Conservation (phyloP, 1,140 invertebrate species). For the Copidosoma floridanum region DNA sequence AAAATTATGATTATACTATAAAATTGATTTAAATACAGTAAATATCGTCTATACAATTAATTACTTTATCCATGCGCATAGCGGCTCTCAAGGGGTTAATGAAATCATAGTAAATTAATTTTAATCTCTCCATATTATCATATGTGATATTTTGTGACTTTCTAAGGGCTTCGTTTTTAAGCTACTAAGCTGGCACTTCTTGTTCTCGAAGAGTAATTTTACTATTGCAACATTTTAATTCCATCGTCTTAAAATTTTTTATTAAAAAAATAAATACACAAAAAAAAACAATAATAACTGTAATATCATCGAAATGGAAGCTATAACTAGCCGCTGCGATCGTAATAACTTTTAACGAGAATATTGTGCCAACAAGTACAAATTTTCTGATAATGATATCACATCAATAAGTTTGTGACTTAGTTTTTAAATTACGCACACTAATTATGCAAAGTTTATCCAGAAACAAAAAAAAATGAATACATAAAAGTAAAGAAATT, state of each 20-base stretch:
- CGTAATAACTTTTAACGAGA: slow-evolving; percentile 6
- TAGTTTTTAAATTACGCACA: slow-evolving; percentile 13
- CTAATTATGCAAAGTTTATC: background rate
- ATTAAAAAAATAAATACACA: background rate
- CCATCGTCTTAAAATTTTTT: too few relatives aligned
- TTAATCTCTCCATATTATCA: slow-evolving; percentile 2
- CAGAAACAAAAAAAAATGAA: slow-evolving; percentile 10
- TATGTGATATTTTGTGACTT: slow-evolving; percentile 20
- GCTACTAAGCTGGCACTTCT: background rate
- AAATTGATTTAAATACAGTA: too few relatives aligned
- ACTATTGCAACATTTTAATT: background rate
- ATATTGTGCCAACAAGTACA: slow-evolving; percentile 26
- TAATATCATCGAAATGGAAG: slow-evolving; percentile 7
- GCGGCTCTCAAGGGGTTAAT: background rate
- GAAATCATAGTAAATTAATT: slow-evolving; percentile 8
- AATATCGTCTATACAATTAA: too few relatives aligned
- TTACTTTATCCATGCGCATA: too few relatives aligned
- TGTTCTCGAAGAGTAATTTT: slow-evolving; percentile 7
- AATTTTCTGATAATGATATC: slow-evolving; percentile 17
- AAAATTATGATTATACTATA: too few relatives aligned
- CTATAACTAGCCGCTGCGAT: slow-evolving; percentile 9
- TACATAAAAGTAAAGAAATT: too few relatives aligned
- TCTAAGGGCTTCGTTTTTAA: slow-evolving; percentile 6
- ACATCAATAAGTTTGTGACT: slow-evolving; percentile 16
- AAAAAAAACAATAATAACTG: slow-evolving; percentile 9